phyloP scores from a whole-genome alignment of 2,888 invertebrate species.

The Drosophila meridiana region DNA sequence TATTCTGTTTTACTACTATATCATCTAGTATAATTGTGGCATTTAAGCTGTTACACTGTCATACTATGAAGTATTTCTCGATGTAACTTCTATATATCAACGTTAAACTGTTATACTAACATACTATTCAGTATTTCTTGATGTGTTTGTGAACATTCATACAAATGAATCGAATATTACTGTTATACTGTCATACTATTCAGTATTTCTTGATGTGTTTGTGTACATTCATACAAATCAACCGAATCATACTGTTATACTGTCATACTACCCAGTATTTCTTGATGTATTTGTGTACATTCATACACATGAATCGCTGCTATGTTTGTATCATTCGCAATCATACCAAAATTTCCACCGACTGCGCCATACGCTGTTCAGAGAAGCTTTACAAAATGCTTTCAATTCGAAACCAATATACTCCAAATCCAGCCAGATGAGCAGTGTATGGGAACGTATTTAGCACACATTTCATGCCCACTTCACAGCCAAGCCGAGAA shows the following conservation, averaged over 20 bases:
- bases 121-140: neutral
- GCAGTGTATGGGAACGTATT: conserved; percentile 1
- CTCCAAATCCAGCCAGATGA: too few species aligned
- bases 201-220: neutral
- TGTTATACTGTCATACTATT: neutral
- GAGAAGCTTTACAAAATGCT: too few species aligned
- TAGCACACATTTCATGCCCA: neutral
- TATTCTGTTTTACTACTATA: neutral
- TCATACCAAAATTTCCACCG: neutral
- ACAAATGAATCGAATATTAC: neutral
- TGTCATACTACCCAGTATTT: neutral
- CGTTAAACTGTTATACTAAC: neutral
- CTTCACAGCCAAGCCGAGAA: conserved; percentile 2
- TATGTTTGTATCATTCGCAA: conserved; percentile 7
- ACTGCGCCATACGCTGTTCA: conserved; percentile 7
- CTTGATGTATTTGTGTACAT: conserved; percentile 1
- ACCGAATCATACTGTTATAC: neutral
- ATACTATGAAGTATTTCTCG: neutral
- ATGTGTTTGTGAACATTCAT: neutral
- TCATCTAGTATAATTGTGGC: neutral
- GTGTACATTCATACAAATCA: neutral
- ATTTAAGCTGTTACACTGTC: neutral
- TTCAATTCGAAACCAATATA: too few species aligned
- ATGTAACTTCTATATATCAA: neutral
- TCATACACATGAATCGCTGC: neutral